phyloP scores from a whole-genome alignment of 2,888 invertebrate genomes.

The Coenonympha glycerion region DNA sequence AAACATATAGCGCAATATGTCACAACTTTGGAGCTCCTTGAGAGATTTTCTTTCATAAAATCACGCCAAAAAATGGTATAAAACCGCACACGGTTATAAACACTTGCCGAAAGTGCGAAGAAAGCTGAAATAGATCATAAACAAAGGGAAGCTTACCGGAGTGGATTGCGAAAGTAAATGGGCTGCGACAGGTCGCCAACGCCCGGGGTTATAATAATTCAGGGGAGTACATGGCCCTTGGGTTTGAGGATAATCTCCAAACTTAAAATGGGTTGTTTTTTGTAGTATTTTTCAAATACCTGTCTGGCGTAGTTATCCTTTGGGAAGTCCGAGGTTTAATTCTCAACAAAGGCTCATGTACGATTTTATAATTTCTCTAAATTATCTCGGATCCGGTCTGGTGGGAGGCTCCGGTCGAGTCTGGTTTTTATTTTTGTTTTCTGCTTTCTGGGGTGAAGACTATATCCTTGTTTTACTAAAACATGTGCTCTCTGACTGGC shows the following conservation, averaged over 20 bases:
- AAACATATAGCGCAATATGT: not conserved
- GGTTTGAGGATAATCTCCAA: slow-evolving; percentile 7
- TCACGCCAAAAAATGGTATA: slow-evolving; percentile 3
- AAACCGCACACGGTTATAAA: slow-evolving; percentile 5
- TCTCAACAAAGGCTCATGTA: no score
- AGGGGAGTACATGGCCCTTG: slow-evolving; percentile 15
- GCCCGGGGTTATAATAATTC: slow-evolving; percentile 33
- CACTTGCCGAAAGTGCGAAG: slow-evolving; percentile 13
- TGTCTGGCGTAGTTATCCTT: no score
- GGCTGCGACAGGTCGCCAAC: slow-evolving; percentile 36
- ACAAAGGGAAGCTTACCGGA: slow-evolving; percentile 28
- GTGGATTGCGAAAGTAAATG: slow-evolving; percentile 35
- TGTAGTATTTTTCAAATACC: not conserved
- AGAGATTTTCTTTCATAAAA: not conserved
- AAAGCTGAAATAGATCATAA: slow-evolving; percentile 25
- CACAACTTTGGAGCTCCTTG: not conserved
- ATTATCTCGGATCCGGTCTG: no score
- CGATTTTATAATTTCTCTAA: no score
- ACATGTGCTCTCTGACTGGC: no score
- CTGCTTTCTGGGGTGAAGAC: no score
- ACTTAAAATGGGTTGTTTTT: not conserved
- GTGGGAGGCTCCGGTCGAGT: no score
- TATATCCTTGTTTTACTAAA: no score
- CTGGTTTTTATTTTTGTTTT: no score
- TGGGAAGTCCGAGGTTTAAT: no score